A percentile compares a stretch with the other conserved stretches of the same genome.
phyloP scores from a whole-genome alignment of 1,140 invertebrate species.

The Bradysia coprophila region DNA sequence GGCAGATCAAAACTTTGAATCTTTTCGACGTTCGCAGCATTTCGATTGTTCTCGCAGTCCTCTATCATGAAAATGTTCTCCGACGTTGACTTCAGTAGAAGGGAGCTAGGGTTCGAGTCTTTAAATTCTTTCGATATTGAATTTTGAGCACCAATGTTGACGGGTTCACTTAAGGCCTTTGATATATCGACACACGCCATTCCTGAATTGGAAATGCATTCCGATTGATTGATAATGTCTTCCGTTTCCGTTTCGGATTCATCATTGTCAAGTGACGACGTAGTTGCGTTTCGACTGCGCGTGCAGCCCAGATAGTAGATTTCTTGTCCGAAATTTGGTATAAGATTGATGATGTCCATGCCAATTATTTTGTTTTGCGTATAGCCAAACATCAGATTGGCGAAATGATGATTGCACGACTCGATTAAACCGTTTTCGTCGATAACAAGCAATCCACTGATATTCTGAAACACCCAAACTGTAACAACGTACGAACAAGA shows the following conservation, averaged over 20 bases:
- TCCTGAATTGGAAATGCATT: not conserved
- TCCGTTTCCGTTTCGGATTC: conserved; percentile 19
- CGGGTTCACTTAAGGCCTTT: not conserved
- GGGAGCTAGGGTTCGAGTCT: too few relatives aligned
- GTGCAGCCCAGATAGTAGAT: conserved; percentile 13
- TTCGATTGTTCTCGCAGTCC: conserved; percentile 19
- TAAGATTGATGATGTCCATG: conserved; percentile 31
- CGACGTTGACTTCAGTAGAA: conserved; percentile 27
- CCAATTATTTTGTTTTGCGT: conserved; percentile 34
- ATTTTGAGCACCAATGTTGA: not conserved
- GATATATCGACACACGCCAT: not conserved
- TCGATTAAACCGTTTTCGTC: conserved; percentile 38
- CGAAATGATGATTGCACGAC: conserved; percentile 45
- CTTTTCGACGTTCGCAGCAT: conserved; percentile 13
- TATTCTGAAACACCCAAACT: conserved; percentile 40
- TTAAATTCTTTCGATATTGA: not conserved
- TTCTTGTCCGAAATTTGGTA: conserved; percentile 32
- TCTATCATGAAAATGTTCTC: conserved; percentile 27
- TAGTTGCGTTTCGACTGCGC: conserved; percentile 25
- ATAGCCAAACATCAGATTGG: conserved; percentile 43
- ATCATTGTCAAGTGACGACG: conserved; percentile 29
- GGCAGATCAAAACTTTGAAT: not conserved
- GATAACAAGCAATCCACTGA: conserved; percentile 46
- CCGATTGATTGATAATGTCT: conserved; percentile 4
- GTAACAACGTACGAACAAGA: conserved; percentile 23